Evolutionary conservation across 2,888 invertebrate genomes (phyloP).

Genomic region (Parnassius smintheus): DNA sequence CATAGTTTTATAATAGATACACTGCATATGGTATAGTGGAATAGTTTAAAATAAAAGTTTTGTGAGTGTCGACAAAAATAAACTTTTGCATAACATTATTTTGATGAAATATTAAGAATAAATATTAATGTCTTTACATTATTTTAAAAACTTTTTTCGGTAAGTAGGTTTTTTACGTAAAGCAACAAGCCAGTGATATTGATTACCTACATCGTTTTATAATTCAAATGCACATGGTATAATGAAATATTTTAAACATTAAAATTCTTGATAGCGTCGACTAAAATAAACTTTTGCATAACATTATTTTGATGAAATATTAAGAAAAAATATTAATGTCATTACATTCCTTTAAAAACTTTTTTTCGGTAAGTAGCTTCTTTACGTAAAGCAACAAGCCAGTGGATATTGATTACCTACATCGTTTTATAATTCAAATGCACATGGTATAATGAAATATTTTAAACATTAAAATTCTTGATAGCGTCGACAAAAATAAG

Average conservation of each 20-base stretch:
- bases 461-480: neutral
- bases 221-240: no score
- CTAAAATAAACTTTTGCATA: neutral
- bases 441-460: no score
- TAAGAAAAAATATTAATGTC: no score
- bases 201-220: neutral
- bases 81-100: no score
- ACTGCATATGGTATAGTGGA: no score
- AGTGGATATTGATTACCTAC: neutral
- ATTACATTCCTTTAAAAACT: neutral
- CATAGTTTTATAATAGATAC: neutral
- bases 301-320: no score
- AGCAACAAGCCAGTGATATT: constrained; percentile 2
- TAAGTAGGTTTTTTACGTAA: neutral
- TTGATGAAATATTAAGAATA: no score
- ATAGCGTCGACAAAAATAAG: neutral
- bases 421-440: neutral
- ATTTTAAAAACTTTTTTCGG: constrained; percentile 1
- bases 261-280: neutral
- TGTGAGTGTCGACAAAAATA: neutral
- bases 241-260: neutral
- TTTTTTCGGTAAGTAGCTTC: neutral
- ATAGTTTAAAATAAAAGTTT: neutral
- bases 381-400: constrained; percentile 1
- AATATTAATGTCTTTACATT: no score